Percentiles rank a stretch among this genome's conserved stretches.
These are phyloP conservation scores for Meteorus colon DNA, from an alignment of 2,888 invertebrate genomes.

Conservation along the genomic window DNA sequence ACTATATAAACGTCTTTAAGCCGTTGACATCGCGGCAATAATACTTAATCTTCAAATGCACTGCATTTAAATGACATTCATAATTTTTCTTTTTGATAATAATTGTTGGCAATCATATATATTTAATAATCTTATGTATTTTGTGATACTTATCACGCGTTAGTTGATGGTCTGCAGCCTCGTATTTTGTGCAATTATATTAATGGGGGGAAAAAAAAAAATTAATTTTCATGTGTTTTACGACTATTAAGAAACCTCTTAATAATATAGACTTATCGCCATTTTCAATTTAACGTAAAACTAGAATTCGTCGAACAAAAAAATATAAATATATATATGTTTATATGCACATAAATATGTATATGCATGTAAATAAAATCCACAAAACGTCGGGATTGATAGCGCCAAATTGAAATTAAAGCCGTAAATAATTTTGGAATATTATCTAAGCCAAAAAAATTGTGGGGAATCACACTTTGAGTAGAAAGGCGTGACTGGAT, in stretches of 20 bases:
- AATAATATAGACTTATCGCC: slow-evolving; percentile 13
- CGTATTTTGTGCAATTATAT: slow-evolving; percentile 55
- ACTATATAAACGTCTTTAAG: slow-evolving; percentile 47
- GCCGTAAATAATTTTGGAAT: background rate
- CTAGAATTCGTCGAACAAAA: slow-evolving; percentile 22
- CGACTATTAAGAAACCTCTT: slow-evolving; percentile 36
- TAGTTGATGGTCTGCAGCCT: slow-evolving; percentile 71
- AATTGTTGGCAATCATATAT: slow-evolving; percentile 15
- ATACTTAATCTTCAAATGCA: slow-evolving; percentile 51
- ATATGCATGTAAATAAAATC: background rate
- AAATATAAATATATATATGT: background rate
- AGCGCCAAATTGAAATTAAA: background rate
- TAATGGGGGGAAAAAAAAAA: slow-evolving; percentile 28
- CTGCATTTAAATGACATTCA: slow-evolving; percentile 51
- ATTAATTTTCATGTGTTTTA: slow-evolving; percentile 37
- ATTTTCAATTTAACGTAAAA: background rate
- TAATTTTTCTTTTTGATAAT: slow-evolving; percentile 23
- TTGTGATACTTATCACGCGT: slow-evolving; percentile 56
- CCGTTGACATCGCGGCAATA: slow-evolving; percentile 47
- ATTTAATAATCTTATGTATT: slow-evolving; percentile 30
- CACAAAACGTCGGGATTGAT: background rate
- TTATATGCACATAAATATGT: slow-evolving; percentile 11
- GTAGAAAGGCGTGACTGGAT: slow-evolving; percentile 23
- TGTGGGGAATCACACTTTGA: slow-evolving; percentile 7
- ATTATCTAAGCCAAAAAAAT: background rate